A percentile compares a stretch with the other conserved stretches of the same genome.
Evolutionary conservation across 2,888 invertebrate genomes (phyloP).

Genomic region (Nymphalis urticae): DNA sequence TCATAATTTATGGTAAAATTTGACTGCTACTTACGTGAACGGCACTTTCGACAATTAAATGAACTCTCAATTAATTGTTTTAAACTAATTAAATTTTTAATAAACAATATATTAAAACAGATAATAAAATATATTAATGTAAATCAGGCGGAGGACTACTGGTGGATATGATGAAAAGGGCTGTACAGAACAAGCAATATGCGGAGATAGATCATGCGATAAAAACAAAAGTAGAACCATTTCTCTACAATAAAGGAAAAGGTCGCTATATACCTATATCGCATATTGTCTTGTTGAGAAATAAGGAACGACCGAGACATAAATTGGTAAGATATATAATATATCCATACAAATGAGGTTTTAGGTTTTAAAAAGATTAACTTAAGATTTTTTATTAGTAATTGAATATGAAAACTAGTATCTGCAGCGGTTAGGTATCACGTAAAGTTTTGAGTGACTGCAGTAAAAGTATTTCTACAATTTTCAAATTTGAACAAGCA

Average conservation of each 20-base stretch:
- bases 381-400: too few relatives aligned
- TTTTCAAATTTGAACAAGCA: too few relatives aligned
- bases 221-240: constrained; percentile 94
- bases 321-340: constrained; percentile 83
- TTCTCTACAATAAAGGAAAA: constrained; percentile 95
- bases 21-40: too few relatives aligned
- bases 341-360: neutral
- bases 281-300: constrained; percentile 92
- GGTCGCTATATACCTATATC: constrained; percentile 95
- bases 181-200: constrained; percentile 93
- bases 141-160: constrained; percentile 91
- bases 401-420: too few relatives aligned
- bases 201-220: constrained; percentile 96
- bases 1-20: too few relatives aligned
- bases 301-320: constrained; percentile 90
- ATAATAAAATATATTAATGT: neutral
- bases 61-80: neutral
- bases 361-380: neutral
- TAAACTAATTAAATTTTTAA: too few relatives aligned
- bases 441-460: too few relatives aligned
- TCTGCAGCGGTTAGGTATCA: too few relatives aligned
- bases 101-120: neutral
- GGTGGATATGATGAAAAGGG: constrained; percentile 95
- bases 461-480: too few relatives aligned
- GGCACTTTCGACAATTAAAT: too few relatives aligned